Evolutionary conservation across 2,797 vertebrate species (phyloP).

Genomic region (Aplochiton taeniatus): DNA sequence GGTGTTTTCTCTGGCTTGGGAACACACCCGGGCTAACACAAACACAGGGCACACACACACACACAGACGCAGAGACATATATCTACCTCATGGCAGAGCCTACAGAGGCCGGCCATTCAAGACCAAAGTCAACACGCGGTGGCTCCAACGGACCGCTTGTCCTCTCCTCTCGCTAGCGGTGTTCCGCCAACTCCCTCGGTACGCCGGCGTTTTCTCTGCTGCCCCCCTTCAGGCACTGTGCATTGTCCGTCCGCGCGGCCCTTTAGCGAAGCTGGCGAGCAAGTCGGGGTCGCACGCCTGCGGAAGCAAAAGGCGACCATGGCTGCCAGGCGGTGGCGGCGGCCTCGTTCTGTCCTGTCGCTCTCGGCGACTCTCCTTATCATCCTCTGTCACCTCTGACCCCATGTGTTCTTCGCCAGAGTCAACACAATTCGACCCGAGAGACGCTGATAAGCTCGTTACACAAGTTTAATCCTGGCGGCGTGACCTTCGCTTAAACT

Average conservation of each 20-base stretch:
- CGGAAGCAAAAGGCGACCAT: too few relatives aligned
- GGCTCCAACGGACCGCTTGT: constrained; percentile 61
- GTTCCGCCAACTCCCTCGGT: constrained; percentile 30
- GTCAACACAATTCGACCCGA: constrained; percentile 38
- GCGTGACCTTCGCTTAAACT: constrained; percentile 26
- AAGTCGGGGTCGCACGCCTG: too few relatives aligned
- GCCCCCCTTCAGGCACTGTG: constrained; percentile 23
- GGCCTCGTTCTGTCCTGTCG: constrained; percentile 36
- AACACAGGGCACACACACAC: constrained; percentile 67
- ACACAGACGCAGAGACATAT: constrained; percentile 67
- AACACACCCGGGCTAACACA: constrained; percentile 66
- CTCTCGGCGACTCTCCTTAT: constrained; percentile 27
- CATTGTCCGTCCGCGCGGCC: too few relatives aligned
- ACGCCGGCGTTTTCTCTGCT: constrained; percentile 32
- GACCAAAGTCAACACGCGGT: constrained; percentile 64
- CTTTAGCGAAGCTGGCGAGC: too few relatives aligned
- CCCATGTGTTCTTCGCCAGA: background rate
- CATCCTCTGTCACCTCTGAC: constrained; percentile 38
- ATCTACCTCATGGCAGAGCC: constrained; percentile 59
- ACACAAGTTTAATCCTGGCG: constrained; percentile 58
- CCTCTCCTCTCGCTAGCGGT: constrained; percentile 24
- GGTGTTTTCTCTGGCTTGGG: constrained; percentile 67
- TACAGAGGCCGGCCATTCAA: constrained; percentile 65
- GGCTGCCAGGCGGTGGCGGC: background rate
- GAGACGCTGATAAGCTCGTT: constrained; percentile 55